Base-by-base conservation (phyloP, 2,888 invertebrate species). In the Ennomos erosarius region DNA sequence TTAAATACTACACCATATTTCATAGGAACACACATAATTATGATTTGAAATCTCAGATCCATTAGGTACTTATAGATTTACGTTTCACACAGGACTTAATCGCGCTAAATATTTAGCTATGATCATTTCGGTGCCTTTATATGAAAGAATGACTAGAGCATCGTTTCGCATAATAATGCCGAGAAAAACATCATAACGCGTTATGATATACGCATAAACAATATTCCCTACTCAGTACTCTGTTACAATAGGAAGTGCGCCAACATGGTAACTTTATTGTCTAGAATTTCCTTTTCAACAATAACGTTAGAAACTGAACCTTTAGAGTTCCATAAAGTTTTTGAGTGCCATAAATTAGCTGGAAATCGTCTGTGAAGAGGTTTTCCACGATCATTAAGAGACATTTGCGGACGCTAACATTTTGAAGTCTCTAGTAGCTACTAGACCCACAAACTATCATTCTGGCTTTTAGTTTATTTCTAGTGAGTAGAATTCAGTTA, bases 331-430 rank as follows among this genome's bases (percentile, higher is more conserved):
- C 47, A 35, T 53, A 64, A 62, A 64, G 54, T 62, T 68, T 66
- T 63, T 59, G 65, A 69, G 55, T 65, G 73, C 70, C 64, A 57
- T 72, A 66, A 70, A 72, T 71, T 68, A 56, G 36, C 51, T 56
- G 16, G 39, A 46, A 62, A 60, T 73, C 50, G 62, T 37, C 56
- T 62, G 43, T 49, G 59, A 64, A 68, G 65, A 65, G 65, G 65
- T 44, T 63, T 65, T 53, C 36, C 45, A 53, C 54, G 60, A 68
- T 68, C 65, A 68, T 76, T 69, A 64, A 59, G 16, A 58, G 64
- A 65, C 59, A 64, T 64, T 44, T 48, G 62, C 56, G 55, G 62
- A 62, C 40, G 62, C 43, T 46, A 61, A 42, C 62, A 53, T 61
- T 68, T 65, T 56, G 59, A 46, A 62, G 56, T 40, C 54, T 45